Evolutionary conservation across 1,140 invertebrate genomes (phyloP).

Genomic region (Cyclargus thomasi): DNA sequence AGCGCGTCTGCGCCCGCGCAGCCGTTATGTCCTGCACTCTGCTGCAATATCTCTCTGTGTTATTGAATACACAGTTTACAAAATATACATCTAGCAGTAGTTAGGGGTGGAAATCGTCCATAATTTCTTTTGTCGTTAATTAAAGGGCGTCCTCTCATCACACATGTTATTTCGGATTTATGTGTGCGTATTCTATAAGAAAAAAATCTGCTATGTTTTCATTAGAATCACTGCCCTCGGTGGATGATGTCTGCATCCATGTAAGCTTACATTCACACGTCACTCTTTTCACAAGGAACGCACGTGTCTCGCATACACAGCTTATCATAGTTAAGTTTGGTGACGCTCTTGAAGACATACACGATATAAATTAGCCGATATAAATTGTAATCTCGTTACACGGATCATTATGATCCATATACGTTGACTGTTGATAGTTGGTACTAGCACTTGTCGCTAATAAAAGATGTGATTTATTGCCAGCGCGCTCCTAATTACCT

Average conservation of each 20-base stretch:
- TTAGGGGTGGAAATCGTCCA: too few species aligned
- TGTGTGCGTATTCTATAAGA: too few species aligned
- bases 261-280: too few species aligned
- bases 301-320: too few species aligned
- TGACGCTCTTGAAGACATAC: not conserved
- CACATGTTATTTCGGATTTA: too few species aligned
- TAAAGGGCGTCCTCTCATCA: too few species aligned
- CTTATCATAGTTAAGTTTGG: not conserved
- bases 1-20: constrained; percentile 11
- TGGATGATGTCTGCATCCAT: too few species aligned
- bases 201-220: too few species aligned
- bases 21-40: constrained; percentile 15
- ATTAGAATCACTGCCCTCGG: too few species aligned
- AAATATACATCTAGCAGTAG: too few species aligned
- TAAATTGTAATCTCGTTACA: not conserved
- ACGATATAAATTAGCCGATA: not conserved
- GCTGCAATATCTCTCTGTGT: not conserved
- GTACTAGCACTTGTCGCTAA: not conserved
- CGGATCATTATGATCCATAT: constrained; percentile 9
- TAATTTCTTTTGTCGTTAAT: too few species aligned
- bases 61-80: not conserved
- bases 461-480: not conserved
- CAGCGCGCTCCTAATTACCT: not conserved
- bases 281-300: too few species aligned
- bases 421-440: not conserved